Percentiles rank a stretch among this genome's conserved stretches.
Conservation (phyloP, 2,797 vertebrate genomes). For the Caiman crocodilus region DNA sequence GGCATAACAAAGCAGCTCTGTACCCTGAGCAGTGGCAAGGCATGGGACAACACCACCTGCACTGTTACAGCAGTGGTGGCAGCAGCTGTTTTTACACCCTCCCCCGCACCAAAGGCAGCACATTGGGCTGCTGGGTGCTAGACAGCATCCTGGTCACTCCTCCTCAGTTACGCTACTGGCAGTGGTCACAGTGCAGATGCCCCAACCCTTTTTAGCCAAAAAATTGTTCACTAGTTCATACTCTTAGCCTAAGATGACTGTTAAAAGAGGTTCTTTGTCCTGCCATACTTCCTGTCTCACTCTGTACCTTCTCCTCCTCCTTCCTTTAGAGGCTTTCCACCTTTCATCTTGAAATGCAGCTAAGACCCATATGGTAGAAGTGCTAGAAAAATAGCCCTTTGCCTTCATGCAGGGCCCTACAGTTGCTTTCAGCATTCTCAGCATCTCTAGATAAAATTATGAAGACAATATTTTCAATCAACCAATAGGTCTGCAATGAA, state of each 20-base stretch:
- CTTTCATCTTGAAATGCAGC: background rate
- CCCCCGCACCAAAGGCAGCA: no score
- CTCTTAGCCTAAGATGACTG: background rate
- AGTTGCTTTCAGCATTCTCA: background rate
- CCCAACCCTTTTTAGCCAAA: no score
- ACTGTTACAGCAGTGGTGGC: no score
- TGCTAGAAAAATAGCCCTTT: background rate
- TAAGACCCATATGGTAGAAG: accelerated
- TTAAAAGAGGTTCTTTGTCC: conserved; percentile 1
- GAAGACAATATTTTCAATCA: background rate
- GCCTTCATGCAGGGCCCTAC: background rate
- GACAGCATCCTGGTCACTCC: no score
- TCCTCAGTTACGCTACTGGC: no score
- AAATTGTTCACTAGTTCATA: background rate
- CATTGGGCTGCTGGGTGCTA: no score
- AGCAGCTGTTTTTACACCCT: no score
- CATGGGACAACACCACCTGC: no score
- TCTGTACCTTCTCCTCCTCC: background rate
- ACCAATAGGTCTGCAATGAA: background rate
- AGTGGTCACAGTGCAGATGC: no score
- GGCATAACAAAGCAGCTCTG: no score
- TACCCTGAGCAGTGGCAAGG: no score
- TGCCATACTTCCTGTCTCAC: background rate
- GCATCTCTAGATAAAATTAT: background rate
- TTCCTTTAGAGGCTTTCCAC: background rate